Evolutionary conservation across 1,140 invertebrate species (phyloP), one percentile per base, ranked within the genome.

Genomic region (Drosophila paulistorum): DNA sequence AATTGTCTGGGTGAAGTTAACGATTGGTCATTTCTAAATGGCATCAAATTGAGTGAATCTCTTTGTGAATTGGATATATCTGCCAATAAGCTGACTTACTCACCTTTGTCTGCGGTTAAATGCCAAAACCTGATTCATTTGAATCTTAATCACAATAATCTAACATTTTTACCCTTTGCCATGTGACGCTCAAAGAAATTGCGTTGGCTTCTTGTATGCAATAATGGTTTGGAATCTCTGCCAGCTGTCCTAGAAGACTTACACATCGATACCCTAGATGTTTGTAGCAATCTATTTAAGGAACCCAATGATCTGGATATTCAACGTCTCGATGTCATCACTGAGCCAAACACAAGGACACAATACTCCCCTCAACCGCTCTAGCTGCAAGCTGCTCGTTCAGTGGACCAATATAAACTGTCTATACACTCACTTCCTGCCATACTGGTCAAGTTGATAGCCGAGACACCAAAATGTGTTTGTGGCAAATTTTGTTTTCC

Each of bases 11-110:
- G 95, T 42, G 92, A 93, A 74, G 79, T 86, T 20, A 91, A 91
- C 51, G 94, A 95, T 71, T 96, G 95, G 95, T 79, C 91, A 54
- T 96, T 95, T 95, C 77, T 96, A 39, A 92, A 94, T 51, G 93
- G 94, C 26, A 90, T 75, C 42, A 90, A 92, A 71, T 91, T 94
- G 0, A 73, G 68, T 13, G 35, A 76, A 14, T 74, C 90, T 0
- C 70, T 92, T 14, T 64, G 71, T 17, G 76, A 81, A 30, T 69
- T 92, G 35, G 90, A 91, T 74, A 61, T 92, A 11, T 90, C 84
- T 1, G 75, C 73, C 6, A 91, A 92, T 57, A 75, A 85, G 39
- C 59, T 90, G 6, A 82, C 33, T 7, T 63, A 91, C n/a, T 92
- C 91, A 59, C 91, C 90, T 2, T 33, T 66, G 2, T 63, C 70